phyloP scores from a whole-genome alignment of 2,797 vertebrate genomes.

The Chelon labrosus region DNA sequence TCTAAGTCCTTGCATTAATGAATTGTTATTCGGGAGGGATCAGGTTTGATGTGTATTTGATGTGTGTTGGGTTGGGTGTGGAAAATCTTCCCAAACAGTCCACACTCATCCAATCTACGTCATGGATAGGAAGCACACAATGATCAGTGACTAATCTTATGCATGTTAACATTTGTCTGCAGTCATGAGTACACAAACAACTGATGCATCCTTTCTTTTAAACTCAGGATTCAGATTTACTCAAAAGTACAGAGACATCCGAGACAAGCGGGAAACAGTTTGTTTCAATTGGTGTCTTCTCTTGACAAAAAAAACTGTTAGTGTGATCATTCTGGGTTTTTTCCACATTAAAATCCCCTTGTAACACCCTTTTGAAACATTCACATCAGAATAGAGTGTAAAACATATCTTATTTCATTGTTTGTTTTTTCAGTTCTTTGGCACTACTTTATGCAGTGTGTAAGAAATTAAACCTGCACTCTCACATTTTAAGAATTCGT shows the following conservation, averaged over 20 bases:
- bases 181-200: not conserved
- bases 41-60: not conserved
- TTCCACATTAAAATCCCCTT: not conserved
- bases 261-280: not conserved
- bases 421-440: not conserved
- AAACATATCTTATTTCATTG: not conserved
- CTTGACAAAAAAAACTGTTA: not conserved
- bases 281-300: not conserved
- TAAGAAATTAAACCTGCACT: no score
- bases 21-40: not conserved
- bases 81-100: not conserved
- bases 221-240: not conserved
- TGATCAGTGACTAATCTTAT: slow-evolving; percentile 4
- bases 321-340: not conserved
- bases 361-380: not conserved
- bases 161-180: not conserved
- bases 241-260: slow-evolving; percentile 1
- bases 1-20: not conserved
- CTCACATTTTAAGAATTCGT: not conserved
- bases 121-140: accelerated
- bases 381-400: not conserved
- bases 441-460: no score
- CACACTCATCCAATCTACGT: not conserved
- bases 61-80: not conserved
- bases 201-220: not conserved